Evolutionary conservation across 2,888 invertebrate species (phyloP), one percentile per base, ranked within the genome.

Genomic region (Nemapogon koenigi): DNA sequence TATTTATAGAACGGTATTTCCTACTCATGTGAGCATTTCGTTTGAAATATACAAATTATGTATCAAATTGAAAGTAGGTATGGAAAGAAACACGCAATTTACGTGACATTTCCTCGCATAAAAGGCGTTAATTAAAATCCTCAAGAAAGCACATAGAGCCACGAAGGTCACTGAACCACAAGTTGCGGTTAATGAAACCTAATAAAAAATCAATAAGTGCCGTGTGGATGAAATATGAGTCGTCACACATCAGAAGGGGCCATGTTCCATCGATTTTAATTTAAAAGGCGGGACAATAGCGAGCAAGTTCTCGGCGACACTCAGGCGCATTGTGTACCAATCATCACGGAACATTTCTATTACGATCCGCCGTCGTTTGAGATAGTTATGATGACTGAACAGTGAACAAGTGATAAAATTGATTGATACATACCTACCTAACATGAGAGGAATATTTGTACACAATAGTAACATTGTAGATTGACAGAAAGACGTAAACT

Each of bases 321-420:
- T 65, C 64, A 50, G 43, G 57, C 64, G 63, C 69, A 71, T 73
- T 75, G 73, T 73, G 50, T 56, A 52, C 52, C 72, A 72, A 76
- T 76, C 71, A 59, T n/a, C n/a, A n/a, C n/a, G n/a, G n/a, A n/a
- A 59, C 53, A 48, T 51, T 50, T 67, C 62, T 62, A 75, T 73
- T 73, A 67, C 59, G 13, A 57, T n/a, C n/a, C n/a, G n/a, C n/a
- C n/a, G n/a, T 59, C 63, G 62, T 70, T 72, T 68, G 70, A 58
- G 16, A 22, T 16, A 16, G 3, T 27, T 36, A 26, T 26, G 26
- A 26, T 16, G 10, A 13, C 28, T n/a, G n/a, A n/a, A n/a, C n/a
- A n/a, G n/a, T n/a, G n/a, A n/a, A n/a, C n/a, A n/a, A n/a, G n/a
- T n/a, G n/a, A n/a, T n/a, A n/a, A n/a, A n/a, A n/a, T n/a, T n/a